These are phyloP conservation scores for Plectropomus leopardus DNA, from an alignment of 2,113 vertebrate genomes.

Conservation along the genomic window DNA sequence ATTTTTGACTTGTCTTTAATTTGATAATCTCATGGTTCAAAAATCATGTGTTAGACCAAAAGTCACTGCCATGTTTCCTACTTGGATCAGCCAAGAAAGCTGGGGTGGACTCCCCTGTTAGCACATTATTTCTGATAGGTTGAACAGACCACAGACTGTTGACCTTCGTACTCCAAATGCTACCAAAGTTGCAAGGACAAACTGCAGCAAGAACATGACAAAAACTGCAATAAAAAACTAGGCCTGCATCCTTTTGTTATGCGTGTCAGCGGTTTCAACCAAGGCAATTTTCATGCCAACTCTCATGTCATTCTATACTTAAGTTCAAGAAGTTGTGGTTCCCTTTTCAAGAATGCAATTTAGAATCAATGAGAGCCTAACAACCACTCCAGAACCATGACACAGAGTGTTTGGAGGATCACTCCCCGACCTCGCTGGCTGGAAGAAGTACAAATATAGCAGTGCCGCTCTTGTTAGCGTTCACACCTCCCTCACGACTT, in stretches of 20 bases:
- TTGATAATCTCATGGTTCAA: slow-evolving; percentile 57
- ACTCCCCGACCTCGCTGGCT: slow-evolving; percentile 1
- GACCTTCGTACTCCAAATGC: slow-evolving; percentile 38
- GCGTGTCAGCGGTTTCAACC: background rate
- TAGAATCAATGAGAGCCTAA: slow-evolving; percentile 4
- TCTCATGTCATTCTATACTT: slow-evolving; percentile 6
- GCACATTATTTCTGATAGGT: slow-evolving; percentile 62
- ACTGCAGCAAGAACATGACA: slow-evolving; percentile 4
- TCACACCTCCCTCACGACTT: slow-evolving; percentile 46
- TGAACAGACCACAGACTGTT: slow-evolving; percentile 57
- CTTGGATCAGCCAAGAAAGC: slow-evolving; percentile 30
- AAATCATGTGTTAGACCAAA: slow-evolving; percentile 50
- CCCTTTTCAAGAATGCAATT: background rate
- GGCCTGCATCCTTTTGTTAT: slow-evolving; percentile 5
- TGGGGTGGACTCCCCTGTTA: slow-evolving; percentile 49
- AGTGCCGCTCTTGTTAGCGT: slow-evolving; percentile 27
- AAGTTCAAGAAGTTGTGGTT: slow-evolving; percentile 18
- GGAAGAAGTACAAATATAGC: slow-evolving; percentile 40
- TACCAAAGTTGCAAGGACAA: slow-evolving; percentile 29
- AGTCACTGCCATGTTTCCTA: slow-evolving; percentile 44
- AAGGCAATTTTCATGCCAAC: background rate
- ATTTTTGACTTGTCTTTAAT: slow-evolving; percentile 52
- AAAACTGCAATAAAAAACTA: slow-evolving; percentile 11
- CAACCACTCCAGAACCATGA: background rate
- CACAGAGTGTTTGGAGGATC: slow-evolving; percentile 9